Evolutionary conservation across 1,140 invertebrate species (phyloP).

Genomic region (Oppia nitens): DNA sequence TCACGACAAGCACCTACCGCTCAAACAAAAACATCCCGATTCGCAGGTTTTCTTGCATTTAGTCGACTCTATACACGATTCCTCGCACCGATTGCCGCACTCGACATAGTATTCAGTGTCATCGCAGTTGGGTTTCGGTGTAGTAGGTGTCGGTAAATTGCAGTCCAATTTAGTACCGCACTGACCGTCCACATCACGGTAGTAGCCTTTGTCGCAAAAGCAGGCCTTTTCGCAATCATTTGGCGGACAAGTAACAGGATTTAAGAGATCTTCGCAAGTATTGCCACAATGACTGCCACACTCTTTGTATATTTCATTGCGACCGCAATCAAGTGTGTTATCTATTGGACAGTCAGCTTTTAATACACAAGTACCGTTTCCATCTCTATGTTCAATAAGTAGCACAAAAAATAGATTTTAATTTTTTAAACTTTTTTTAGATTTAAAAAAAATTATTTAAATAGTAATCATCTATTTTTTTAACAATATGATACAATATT

Average conservation of each 20-base stretch:
- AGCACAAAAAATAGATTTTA: too few relatives aligned
- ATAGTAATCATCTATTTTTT: too few relatives aligned
- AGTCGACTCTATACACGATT: not conserved
- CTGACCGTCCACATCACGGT: not conserved
- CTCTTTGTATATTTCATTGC: not conserved
- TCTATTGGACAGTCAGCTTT: not conserved
- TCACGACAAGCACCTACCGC: too few relatives aligned
- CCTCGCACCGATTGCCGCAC: not conserved
- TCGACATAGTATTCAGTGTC: not conserved
- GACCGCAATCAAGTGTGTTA: not conserved
- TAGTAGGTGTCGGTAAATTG: too few relatives aligned
- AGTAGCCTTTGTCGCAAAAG: slow-evolving; percentile 8
- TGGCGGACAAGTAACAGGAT: not conserved
- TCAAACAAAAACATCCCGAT: slow-evolving; percentile 4
- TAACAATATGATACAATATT: too few relatives aligned
- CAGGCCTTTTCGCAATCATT: slow-evolving; percentile 8
- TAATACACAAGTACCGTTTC: not conserved
- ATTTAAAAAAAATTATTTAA: too few relatives aligned
- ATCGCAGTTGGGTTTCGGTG: not conserved
- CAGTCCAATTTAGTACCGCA: not conserved
- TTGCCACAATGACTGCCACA: not conserved
- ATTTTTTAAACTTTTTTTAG: too few relatives aligned
- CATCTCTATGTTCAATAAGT: too few relatives aligned
- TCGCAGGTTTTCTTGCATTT: not conserved
- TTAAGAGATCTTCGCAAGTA: not conserved